A percentile compares a stretch with the other conserved stretches of the same genome.
These are phyloP conservation scores for Eupeodes corollae DNA, from an alignment of 1,140 invertebrate species.

Conservation along the genomic window DNA sequence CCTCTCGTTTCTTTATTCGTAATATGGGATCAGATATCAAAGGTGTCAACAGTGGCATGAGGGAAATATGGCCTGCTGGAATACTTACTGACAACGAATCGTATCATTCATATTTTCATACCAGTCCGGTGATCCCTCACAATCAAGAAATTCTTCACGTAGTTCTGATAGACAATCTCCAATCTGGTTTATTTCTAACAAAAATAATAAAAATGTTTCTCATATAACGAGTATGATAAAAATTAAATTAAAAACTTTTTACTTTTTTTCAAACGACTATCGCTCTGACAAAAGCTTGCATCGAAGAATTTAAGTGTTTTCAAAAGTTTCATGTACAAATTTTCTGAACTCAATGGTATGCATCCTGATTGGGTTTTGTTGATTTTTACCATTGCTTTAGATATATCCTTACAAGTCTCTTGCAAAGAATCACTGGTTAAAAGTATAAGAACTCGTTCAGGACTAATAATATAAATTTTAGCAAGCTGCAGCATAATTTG, in stretches of 20 bases:
- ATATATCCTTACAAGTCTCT: slow-evolving; percentile 16
- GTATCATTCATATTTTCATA: slow-evolving; percentile 21
- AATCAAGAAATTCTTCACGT: slow-evolving; percentile 29
- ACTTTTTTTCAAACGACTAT: slow-evolving; percentile 5
- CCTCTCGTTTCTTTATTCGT: neutral
- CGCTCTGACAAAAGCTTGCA: slow-evolving; percentile 15
- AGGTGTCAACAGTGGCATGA: neutral
- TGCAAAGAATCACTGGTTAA: slow-evolving; percentile 15
- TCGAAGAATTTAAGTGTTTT: slow-evolving; percentile 18
- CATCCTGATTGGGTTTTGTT: slow-evolving; percentile 10
- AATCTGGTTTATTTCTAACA: slow-evolving; percentile 12
- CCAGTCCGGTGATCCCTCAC: slow-evolving; percentile 31
- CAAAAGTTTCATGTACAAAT: slow-evolving; percentile 21
- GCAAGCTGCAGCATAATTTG: slow-evolving; percentile 26
- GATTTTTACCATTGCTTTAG: slow-evolving; percentile 17
- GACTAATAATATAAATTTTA: slow-evolving; percentile 25
- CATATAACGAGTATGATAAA: neutral
- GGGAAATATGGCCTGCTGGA: neutral
- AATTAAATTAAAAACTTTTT: slow-evolving; percentile 7
- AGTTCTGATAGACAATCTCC: slow-evolving; percentile 23
- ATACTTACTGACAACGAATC: slow-evolving; percentile 13
- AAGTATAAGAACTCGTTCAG: slow-evolving; percentile 27
- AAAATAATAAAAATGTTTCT: neutral
- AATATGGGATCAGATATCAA: neutral
- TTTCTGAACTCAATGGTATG: slow-evolving; percentile 12